These are phyloP conservation scores for Dicyrtomina minuta DNA, from an alignment of 2,888 invertebrate genomes.

Conservation along the genomic window DNA sequence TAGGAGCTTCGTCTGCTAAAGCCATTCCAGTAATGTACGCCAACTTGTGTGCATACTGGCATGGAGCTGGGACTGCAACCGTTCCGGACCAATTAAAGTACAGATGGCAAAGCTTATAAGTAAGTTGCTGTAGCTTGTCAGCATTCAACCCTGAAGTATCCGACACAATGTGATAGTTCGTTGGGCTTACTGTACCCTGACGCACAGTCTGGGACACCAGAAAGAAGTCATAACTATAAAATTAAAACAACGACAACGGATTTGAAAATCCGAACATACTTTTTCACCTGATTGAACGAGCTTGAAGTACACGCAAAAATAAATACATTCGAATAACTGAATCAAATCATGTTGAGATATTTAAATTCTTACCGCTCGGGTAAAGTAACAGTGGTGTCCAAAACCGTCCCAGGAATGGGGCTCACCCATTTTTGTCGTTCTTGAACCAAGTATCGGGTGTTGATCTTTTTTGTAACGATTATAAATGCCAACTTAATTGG, in stretches of 20 bases:
- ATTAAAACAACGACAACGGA: neutral
- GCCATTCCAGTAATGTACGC: constrained; percentile 34
- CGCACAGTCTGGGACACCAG: constrained; percentile 81
- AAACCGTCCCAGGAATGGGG: constrained; percentile 81
- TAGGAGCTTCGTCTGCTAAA: constrained; percentile 14
- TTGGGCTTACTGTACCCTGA: constrained; percentile 89
- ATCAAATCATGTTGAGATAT: too few species aligned
- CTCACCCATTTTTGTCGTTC: constrained; percentile 53
- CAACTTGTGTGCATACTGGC: constrained; percentile 60
- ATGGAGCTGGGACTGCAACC: too few species aligned
- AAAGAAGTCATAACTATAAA: constrained; percentile 70
- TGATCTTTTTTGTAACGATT: constrained; percentile 87
- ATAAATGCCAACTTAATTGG: constrained; percentile 69
- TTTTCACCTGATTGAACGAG: too few species aligned
- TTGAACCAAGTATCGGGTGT: constrained; percentile 55
- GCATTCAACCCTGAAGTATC: constrained; percentile 70
- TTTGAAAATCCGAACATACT: too few species aligned
- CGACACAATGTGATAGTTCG: constrained; percentile 81
- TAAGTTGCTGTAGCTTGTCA: constrained; percentile 75
- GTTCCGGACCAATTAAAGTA: constrained; percentile 96
- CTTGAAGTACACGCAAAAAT: too few species aligned
- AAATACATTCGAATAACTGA: too few species aligned
- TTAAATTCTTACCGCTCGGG: constrained; percentile 65
- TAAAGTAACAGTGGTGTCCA: constrained; percentile 80
- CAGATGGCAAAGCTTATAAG: constrained; percentile 83